phyloP scores from a whole-genome alignment of 2,888 invertebrate genomes.

The Micoletzkya japonica region DNA sequence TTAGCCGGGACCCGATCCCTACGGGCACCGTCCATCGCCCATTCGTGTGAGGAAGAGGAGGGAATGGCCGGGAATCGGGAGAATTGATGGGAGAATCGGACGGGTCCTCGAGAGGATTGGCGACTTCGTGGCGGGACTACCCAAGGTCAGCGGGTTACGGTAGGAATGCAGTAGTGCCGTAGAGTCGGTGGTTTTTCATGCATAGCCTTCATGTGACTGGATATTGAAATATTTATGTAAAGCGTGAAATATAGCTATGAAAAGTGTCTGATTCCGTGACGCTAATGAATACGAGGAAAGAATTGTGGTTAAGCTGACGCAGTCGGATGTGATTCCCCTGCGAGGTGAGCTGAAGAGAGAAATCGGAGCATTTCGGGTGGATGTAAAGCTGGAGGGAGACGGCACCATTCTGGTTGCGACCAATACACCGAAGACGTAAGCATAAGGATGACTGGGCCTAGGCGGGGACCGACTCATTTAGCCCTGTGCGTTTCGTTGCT shows the following conservation, averaged over 20 bases:
- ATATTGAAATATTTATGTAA: neutral
- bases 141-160: neutral
- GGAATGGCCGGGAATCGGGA: constrained; percentile 14
- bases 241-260: neutral
- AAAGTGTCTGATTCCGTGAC: neutral
- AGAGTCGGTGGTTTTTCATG: neutral
- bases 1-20: constrained; percentile 31
- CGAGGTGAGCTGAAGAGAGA: constrained; percentile 29
- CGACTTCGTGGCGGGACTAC: constrained; percentile 4
- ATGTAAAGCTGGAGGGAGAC: constrained; percentile 23
- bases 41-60: constrained; percentile 30
- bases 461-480: neutral
- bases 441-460: too few species aligned
- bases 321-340: constrained; percentile 19
- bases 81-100: neutral
- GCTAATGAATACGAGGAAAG: too few species aligned
- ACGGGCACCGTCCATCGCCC: constrained; percentile 30
- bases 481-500: too few species aligned
- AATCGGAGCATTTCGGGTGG: constrained; percentile 33
- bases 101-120: constrained; percentile 4
- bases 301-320: constrained; percentile 29
- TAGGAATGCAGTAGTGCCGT: neutral
- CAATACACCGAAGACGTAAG: constrained; percentile 33
- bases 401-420: constrained; percentile 28
- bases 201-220: neutral